Evolutionary conservation across 2,888 invertebrate genomes (phyloP), one percentile per base, ranked within the genome.

Genomic region (Microctonus aethiopoides): DNA sequence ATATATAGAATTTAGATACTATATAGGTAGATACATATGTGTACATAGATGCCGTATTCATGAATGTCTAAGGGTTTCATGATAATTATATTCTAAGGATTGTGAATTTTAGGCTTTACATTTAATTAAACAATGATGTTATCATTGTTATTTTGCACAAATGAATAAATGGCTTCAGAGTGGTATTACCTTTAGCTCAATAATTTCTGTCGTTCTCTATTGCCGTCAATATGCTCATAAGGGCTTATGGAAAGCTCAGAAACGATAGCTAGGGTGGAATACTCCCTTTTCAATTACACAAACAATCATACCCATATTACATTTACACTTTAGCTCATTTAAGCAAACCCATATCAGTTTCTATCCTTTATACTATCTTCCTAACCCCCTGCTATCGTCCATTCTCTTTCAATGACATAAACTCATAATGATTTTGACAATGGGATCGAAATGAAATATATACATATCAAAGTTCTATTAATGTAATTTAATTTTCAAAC

Each of bases 201-300:
- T 70, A 66, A 66, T 70, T 70, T 66, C 52, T 36, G 2, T 20
- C 46, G 1, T 16, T 6, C 5, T 46, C 16, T 9, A 46, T 46
- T 46, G 16, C 16, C 46, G 46, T 54, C 60, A 65, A 65, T 70
- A 70, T 65, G 60, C 64, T 32, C 34, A 26, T 20, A 7, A 41
- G 59, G 32, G 65, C 65, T 70, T 65, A 70, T 51, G 11, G 20
- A 57, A 54, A 54, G 70, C 60, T 65, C 39, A 66, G 11, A 9
- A 39, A 59, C 22, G 46, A 51, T 46, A 51, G 51, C 32, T 39
- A 5, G 62, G 56, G 41, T 57, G 16, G 16, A 59, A 41, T 54
- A 51, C 39, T 74, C 76, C 76, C 75, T 77, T 83, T 83, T 80
- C 79, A 81, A 82, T 84, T 81, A 82, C 78, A 76, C 78, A 67